phyloP scores from a whole-genome alignment of 2,113 vertebrate genomes.

The Antechinus stuartii region DNA sequence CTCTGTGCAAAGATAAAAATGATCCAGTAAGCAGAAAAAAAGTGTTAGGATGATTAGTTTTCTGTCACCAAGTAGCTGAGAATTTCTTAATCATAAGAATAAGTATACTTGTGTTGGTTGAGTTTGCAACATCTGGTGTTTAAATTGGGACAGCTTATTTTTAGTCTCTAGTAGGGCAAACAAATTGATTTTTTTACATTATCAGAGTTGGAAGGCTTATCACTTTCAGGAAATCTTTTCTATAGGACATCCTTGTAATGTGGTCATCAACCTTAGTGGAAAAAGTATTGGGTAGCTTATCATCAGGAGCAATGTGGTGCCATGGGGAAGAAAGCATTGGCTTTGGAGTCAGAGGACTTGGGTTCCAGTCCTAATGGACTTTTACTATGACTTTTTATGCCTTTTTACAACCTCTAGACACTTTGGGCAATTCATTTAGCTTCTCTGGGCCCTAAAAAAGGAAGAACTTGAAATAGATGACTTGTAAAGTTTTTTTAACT shows the following conservation, averaged over 20 bases:
- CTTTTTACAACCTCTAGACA: too few species aligned
- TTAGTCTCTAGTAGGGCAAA: background rate
- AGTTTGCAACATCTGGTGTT: background rate
- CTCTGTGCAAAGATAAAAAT: background rate
- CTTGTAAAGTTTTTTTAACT: background rate
- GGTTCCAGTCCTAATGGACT: background rate
- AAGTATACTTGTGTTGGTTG: background rate
- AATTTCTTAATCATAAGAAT: background rate
- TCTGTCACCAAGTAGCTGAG: background rate
- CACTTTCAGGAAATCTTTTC: background rate
- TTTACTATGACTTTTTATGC: too few species aligned
- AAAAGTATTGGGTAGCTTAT: background rate
- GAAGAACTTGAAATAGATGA: background rate
- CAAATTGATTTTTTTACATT: background rate
- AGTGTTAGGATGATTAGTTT: background rate
- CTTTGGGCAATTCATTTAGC: background rate
- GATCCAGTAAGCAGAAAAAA: background rate
- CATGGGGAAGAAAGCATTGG: background rate
- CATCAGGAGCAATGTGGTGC: background rate
- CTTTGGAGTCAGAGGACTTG: background rate
- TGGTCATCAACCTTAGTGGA: background rate
- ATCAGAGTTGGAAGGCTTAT: background rate
- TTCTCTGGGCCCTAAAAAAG: background rate
- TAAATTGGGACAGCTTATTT: background rate
- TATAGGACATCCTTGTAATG: background rate